Evolutionary conservation across 2,797 vertebrate species (phyloP), one percentile per base, ranked within the genome.

Genomic region (Acanthurus lineatus): DNA sequence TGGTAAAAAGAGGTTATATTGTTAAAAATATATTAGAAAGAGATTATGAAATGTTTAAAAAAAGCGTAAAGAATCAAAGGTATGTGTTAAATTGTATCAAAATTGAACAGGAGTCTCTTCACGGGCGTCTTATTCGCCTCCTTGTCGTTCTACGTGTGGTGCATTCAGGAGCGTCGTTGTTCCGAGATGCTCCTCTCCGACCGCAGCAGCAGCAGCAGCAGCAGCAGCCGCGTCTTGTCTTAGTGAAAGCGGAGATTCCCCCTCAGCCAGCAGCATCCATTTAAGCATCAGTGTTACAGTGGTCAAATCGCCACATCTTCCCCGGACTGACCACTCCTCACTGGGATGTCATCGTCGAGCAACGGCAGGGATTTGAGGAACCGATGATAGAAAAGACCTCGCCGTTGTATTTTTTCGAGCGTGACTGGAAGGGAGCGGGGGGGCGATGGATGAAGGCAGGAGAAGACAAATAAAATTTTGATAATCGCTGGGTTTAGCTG

Each of bases 191-290:
- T 78, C n/a, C 5, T 2, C 0, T 59, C 58, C 16, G 40, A 40
- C 35, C 22, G 57, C n/a, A 17, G 14, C 77, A 35, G 76, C 66
- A 74, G 59, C 79, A 54, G 70, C 82, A 49, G 67, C 73, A 20
- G 47, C 73, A 62, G 45, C 73, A 62, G 66, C 64, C 73, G 52
- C 67, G 44, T 71, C 76, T 76, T 52, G 51, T 49, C 61, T 54
- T 1, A 17, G 81, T 73, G 82, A 67, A 76, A 77, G 73, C 63
- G 73, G 78, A 80, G 86, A 78, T 79, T 71, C 85, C 71, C 62
- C 58, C 49, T 66, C 81, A 28, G 35, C 28, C 76, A 54, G 51
- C 85, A 84, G 79, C 92, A 88, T 92, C 89, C 92, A 91, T 89
- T 89, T 74, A 66, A 87, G 82, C 90, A 84, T 82, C 86, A 60